phyloP scores from a whole-genome alignment of 2,888 invertebrate genomes.

The Portevinia maculata region DNA sequence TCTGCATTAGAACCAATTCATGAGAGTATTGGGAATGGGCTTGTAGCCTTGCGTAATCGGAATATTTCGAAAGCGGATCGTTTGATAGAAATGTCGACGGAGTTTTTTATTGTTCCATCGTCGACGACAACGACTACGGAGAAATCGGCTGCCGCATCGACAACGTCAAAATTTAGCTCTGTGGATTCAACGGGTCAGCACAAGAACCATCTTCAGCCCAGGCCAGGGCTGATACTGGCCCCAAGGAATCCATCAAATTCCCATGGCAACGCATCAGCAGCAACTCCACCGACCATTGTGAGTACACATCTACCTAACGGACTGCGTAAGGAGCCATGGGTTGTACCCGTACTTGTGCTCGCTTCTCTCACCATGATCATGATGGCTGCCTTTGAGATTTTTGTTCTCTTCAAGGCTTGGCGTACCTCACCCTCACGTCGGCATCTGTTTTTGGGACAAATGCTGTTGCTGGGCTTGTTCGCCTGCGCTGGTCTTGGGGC shows the following conservation, averaged over 20 bases:
- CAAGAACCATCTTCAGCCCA: constrained; percentile 76
- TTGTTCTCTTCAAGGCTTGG: constrained; percentile 93
- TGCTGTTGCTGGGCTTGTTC: constrained; percentile 92
- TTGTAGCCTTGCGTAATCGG: constrained; percentile 61
- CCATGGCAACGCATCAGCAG: constrained; percentile 70
- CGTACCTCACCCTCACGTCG: constrained; percentile 92
- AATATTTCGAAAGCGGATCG: constrained; percentile 83
- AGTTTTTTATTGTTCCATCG: constrained; percentile 91
- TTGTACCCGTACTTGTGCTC: constrained; percentile 93
- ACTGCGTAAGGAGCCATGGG: constrained; percentile 92
- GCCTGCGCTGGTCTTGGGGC: constrained; percentile 91
- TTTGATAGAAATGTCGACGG: constrained; percentile 90
- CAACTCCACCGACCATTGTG: constrained; percentile 79
- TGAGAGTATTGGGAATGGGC: constrained; percentile 44
- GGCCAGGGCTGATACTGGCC: constrained; percentile 78
- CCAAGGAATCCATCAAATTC: constrained; percentile 72
- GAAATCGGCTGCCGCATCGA: constrained; percentile 77
- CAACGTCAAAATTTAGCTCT: constrained; percentile 76
- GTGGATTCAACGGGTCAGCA: constrained; percentile 76
- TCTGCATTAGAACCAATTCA: constrained; percentile 46
- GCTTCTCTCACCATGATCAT: constrained; percentile 92
- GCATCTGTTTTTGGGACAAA: constrained; percentile 94
- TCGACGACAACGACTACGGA: constrained; percentile 81
- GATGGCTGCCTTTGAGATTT: constrained; percentile 94
- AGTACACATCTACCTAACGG: constrained; percentile 81